Percentiles rank a stretch among this genome's conserved stretches.
These are phyloP conservation scores for Neotoxoptera formosana DNA, from an alignment of 1,140 invertebrate species.

Conservation along the genomic window DNA sequence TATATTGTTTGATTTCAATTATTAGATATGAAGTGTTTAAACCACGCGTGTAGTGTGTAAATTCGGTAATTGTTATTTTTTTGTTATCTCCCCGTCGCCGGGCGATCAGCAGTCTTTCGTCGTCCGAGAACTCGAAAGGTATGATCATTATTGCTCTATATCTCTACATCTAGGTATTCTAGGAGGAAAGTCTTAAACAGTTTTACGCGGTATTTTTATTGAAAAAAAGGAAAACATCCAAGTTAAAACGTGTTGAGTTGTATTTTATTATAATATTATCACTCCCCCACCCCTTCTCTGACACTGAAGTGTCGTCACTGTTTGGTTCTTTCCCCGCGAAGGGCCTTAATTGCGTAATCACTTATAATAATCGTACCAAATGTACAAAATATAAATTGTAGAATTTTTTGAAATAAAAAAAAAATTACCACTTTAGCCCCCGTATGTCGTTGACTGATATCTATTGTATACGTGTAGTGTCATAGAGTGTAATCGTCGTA, in stretches of 20 bases:
- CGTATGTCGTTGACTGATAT: no score
- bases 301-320: not conserved
- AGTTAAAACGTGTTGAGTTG: not conserved
- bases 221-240: not conserved
- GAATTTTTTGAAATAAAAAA: not conserved
- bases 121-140: not conserved
- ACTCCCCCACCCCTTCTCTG: not conserved
- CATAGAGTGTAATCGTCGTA: no score
- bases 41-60: not conserved
- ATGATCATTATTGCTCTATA: not conserved
- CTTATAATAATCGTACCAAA: not conserved
- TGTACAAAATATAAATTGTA: no score
- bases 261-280: not conserved
- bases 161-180: no score
- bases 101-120: not conserved
- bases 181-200: not conserved
- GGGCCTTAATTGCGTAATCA: not conserved
- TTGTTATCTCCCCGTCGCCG: not conserved
- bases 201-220: not conserved
- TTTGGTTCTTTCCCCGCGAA: not conserved
- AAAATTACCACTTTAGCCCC: not conserved
- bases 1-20: not conserved
- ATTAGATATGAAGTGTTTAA: not conserved
- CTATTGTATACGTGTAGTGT: no score
- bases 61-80: not conserved